These are phyloP conservation scores for Hybos culiciformis DNA, from an alignment of 2,888 invertebrate genomes.

Conservation along the genomic window DNA sequence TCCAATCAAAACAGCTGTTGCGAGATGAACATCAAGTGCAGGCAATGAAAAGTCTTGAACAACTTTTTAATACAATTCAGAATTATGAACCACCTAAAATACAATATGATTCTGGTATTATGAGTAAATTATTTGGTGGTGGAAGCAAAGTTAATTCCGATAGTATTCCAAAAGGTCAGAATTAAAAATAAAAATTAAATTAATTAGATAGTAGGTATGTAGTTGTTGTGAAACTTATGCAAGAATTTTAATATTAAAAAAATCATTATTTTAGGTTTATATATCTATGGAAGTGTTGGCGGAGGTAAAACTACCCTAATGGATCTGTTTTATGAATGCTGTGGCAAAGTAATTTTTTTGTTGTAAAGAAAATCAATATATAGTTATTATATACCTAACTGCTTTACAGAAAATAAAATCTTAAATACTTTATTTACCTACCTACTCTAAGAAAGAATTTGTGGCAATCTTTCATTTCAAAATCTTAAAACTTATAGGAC, in stretches of 20 bases:
- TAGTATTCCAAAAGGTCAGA: not conserved
- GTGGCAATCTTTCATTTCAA: no score
- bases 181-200: no score
- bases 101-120: constrained; percentile 11
- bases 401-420: no score
- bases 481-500: no score
- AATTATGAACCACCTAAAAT: constrained; percentile 19
- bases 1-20: constrained; percentile 44
- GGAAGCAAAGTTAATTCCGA: no score
- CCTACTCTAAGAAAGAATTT: not conserved
- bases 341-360: constrained; percentile 35
- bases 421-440: no score
- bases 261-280: constrained; percentile 35
- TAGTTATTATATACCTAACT: no score
- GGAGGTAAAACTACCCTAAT: constrained; percentile 98
- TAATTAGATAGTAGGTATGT: no score
- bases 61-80: constrained; percentile 46
- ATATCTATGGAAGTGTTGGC: constrained; percentile 82
- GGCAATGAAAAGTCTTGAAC: constrained; percentile 50
- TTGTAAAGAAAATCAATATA: not conserved
- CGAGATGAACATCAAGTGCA: constrained; percentile 59
- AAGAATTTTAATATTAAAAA: constrained; percentile 18
- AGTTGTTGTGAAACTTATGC: constrained; percentile 12
- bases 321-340: constrained; percentile 88
- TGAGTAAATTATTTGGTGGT: constrained; percentile 12